Base-by-base conservation (phyloP, 1,140 invertebrate genomes). In the Euura lappo region DNA sequence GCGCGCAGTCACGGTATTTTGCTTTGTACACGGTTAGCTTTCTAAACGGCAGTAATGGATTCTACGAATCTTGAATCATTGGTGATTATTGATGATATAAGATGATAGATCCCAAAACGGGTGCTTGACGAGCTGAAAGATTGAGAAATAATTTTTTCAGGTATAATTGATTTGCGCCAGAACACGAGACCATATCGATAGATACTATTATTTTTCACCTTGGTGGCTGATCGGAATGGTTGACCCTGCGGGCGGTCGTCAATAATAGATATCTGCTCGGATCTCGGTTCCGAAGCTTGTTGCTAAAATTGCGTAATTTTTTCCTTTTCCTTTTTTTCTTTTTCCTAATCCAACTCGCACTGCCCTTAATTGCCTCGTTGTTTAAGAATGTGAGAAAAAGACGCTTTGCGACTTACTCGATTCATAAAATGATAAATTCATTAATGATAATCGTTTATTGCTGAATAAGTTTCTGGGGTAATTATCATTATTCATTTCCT, bases 21-120 rank as follows among this genome's bases (percentile, higher is more conserved):
- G 51, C 51, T 60, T 60, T 60, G 51, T 60, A 60, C 13, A 60
- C 72, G 72, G 68, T 44, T 45, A 66, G 70, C 70, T 74, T 74
- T 74, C 70, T 74, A 71, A 74, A 74, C 70, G 65, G 65, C 73
- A 44, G 73, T 72, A 74, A 74, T 72, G 73, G 73, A 74, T 74
- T 74, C 73, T 72, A 66, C 73, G 73, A 74, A 74, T 71, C 69
- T n/a, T 71, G 70, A 74, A 71, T 74, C 73, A 74, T 71, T 71
- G 73, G 8, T n/a, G 10, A 60, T 74, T 74, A 74, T 68, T 65
- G 66, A 68, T 74, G 73, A 74, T 71, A 47, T 70, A 44, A 47
- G 69, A 70, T 70, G 69, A 70, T 45, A 11, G 45, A 68, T 13
- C 66, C 28, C 10, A 44, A 68, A 44, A 44, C 44, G 66, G 44